phyloP scores from a whole-genome alignment of 2,888 invertebrate species.

The Aethes cnicana region DNA sequence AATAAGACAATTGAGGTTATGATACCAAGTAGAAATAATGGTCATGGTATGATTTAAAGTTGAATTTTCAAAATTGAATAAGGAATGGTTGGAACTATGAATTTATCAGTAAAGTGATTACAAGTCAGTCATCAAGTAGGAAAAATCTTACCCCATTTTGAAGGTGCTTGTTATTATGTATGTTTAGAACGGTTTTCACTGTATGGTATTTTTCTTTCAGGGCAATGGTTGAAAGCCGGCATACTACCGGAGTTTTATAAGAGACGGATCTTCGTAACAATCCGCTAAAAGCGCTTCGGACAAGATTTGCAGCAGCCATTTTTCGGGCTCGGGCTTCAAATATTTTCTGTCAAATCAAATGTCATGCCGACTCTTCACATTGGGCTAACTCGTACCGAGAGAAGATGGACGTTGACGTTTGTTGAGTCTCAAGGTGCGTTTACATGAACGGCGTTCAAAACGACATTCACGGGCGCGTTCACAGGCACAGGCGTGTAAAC shows the following conservation, averaged over 20 bases:
- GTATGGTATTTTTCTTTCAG: slow-evolving; percentile 65
- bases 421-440: too few relatives aligned
- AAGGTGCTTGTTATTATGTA: slow-evolving; percentile 30
- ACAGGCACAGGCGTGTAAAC: too few relatives aligned
- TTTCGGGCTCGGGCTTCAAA: slow-evolving; percentile 56
- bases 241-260: slow-evolving; percentile 66
- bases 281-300: slow-evolving; percentile 73
- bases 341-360: slow-evolving; percentile 34
- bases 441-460: too few relatives aligned
- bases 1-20: slow-evolving; percentile 75
- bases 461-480: too few relatives aligned
- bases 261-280: slow-evolving; percentile 70
- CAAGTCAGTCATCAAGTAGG: too few relatives aligned
- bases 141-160: slow-evolving; percentile 35
- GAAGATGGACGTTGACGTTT: too few relatives aligned
- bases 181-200: slow-evolving; percentile 47
- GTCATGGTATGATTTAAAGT: not conserved
- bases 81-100: too few relatives aligned
- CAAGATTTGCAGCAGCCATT: slow-evolving; percentile 77
- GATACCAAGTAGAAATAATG: slow-evolving; percentile 17
- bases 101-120: too few relatives aligned
- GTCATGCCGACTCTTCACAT: too few relatives aligned
- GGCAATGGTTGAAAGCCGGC: slow-evolving; percentile 68
- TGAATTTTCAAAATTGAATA: too few relatives aligned
- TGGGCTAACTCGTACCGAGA: too few relatives aligned